These are phyloP conservation scores for Ameiurus melas DNA, from an alignment of 2,113 vertebrate species.

Conservation along the genomic window DNA sequence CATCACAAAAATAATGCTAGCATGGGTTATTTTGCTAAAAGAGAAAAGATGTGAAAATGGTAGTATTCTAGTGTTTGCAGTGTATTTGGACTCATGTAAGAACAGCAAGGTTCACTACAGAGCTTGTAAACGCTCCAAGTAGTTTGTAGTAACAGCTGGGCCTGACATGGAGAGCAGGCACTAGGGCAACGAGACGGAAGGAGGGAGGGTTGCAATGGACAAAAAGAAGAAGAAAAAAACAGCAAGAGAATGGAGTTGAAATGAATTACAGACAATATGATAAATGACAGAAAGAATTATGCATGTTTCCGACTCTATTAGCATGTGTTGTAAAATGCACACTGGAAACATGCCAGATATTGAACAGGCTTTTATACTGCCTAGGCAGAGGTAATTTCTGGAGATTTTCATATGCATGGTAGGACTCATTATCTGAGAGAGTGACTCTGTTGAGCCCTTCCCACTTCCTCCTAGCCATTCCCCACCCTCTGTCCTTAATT, in stretches of 20 bases:
- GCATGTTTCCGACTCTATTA: neutral
- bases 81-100: conserved; percentile 63
- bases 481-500: conserved; percentile 74
- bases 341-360: conserved; percentile 6
- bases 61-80: conserved; percentile 56
- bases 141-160: conserved; percentile 82
- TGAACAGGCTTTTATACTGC: conserved; percentile 9
- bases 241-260: conserved; percentile 33
- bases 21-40: neutral
- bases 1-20: neutral
- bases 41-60: conserved; percentile 2
- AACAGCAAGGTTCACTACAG: conserved; percentile 73
- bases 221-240: conserved; percentile 40
- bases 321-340: neutral
- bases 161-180: conserved; percentile 80
- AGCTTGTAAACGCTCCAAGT: conserved; percentile 76
- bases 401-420: conserved; percentile 49
- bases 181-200: conserved; percentile 72
- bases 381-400: conserved; percentile 32
- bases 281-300: neutral
- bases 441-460: conserved; percentile 56
- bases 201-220: conserved; percentile 59
- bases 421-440: conserved; percentile 57
- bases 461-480: conserved; percentile 69
- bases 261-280: conserved; percentile 32